phyloP scores from a whole-genome alignment of 2,888 invertebrate genomes.

The Archaeoteleia sp. region DNA sequence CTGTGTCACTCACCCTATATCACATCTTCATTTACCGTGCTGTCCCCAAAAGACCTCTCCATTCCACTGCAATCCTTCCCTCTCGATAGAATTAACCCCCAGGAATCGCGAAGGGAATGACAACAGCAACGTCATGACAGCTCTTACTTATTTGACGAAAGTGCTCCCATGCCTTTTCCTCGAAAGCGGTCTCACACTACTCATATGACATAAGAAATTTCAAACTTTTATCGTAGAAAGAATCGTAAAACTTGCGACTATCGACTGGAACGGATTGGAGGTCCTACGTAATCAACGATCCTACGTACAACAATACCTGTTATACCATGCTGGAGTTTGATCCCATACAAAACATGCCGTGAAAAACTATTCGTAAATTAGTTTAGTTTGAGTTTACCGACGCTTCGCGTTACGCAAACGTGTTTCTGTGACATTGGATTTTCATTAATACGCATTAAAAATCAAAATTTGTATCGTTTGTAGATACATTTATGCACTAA shows the following conservation, averaged over 20 bases:
- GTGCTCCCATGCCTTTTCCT: neutral
- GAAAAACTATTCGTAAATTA: constrained; percentile 37
- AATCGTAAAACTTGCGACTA: constrained; percentile 64
- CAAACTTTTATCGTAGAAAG: constrained; percentile 62
- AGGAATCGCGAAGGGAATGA: constrained; percentile 58
- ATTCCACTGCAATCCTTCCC: constrained; percentile 27
- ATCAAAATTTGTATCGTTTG: neutral
- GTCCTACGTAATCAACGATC: constrained; percentile 31
- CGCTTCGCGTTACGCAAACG: neutral
- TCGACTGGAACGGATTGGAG: constrained; percentile 13
- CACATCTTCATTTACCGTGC: constrained; percentile 48
- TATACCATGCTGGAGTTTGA: constrained; percentile 20
- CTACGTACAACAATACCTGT: constrained; percentile 19
- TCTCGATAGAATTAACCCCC: constrained; percentile 57
- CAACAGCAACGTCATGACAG: constrained; percentile 45
- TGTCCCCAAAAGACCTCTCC: constrained; percentile 28
- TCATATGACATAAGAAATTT: constrained; percentile 63
- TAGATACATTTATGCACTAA: too few species aligned
- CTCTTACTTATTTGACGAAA: neutral
- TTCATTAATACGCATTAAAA: constrained; percentile 15
- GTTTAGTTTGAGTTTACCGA: constrained; percentile 22
- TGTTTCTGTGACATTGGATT: constrained; percentile 19
- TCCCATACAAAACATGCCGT: constrained; percentile 24
- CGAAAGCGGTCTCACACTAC: constrained; percentile 23
- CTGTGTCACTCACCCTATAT: constrained; percentile 15